phyloP scores from a whole-genome alignment of 2,797 vertebrate species.

The Adrianichthys oophorus region DNA sequence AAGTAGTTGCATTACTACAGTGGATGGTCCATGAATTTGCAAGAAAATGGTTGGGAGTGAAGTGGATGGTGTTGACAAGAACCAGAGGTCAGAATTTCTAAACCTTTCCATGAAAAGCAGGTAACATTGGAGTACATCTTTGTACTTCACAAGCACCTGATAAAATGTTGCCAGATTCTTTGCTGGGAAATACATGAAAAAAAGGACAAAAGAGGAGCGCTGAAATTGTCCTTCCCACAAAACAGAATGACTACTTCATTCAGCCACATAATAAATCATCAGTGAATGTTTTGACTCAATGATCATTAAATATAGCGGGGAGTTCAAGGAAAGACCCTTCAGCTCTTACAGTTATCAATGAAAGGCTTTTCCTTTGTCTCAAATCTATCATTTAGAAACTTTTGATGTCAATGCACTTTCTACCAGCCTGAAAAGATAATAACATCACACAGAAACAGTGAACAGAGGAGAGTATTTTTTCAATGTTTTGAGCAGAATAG shows the following conservation, averaged over 20 bases:
- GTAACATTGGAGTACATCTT: constrained; percentile 38
- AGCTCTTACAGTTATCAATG: constrained; percentile 56
- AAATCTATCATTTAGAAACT: constrained; percentile 72
- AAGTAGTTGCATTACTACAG: neutral
- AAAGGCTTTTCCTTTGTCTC: constrained; percentile 41
- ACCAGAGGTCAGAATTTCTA: constrained; percentile 33
- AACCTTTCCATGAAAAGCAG: constrained; percentile 45
- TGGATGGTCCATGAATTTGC: constrained; percentile 17
- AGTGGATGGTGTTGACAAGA: constrained; percentile 29
- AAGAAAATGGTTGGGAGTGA: constrained; percentile 6
- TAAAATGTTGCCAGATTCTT: constrained; percentile 58
- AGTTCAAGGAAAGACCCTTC: constrained; percentile 52
- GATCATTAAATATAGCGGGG: constrained; percentile 39
- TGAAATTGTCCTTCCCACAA: constrained; percentile 64
- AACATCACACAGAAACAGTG: constrained; percentile 51
- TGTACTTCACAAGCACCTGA: constrained; percentile 49
- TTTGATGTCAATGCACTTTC: constrained; percentile 64
- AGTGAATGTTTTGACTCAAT: constrained; percentile 50
- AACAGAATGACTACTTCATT: constrained; percentile 74
- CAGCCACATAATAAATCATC: constrained; percentile 42
- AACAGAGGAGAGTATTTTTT: constrained; percentile 66
- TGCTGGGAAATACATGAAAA: constrained; percentile 56
- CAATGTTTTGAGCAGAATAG: constrained; percentile 52
- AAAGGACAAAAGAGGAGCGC: constrained; percentile 42
- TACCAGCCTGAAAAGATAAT: constrained; percentile 69